phyloP scores from a whole-genome alignment of 2,888 invertebrate species.

The Sphaerophoria rueppellii region DNA sequence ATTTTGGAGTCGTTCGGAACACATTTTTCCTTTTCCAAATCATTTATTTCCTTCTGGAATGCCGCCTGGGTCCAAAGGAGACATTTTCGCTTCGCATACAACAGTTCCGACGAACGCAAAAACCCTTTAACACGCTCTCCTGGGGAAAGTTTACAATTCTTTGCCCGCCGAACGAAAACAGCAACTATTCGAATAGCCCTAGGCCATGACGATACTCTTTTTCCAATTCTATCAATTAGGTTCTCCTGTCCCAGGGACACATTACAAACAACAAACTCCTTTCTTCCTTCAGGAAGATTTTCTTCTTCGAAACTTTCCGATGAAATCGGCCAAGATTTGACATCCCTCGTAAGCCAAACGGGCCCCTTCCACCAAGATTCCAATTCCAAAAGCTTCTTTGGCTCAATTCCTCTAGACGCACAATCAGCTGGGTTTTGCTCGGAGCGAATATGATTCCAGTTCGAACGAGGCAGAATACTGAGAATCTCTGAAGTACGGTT shows the following conservation, averaged over 20 bases:
- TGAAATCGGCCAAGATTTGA: neutral
- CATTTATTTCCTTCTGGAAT: too few relatives aligned
- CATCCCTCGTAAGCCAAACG: slow-evolving; percentile 8
- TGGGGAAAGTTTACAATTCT: too few relatives aligned
- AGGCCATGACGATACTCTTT: neutral
- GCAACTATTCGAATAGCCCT: neutral
- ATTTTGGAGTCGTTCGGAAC: too few relatives aligned
- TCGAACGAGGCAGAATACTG: slow-evolving; percentile 16
- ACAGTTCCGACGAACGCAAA: too few relatives aligned
- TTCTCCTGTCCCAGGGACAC: neutral
- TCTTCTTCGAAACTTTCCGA: neutral
- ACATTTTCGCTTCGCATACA: too few relatives aligned
- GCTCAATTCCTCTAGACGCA: slow-evolving; percentile 61
- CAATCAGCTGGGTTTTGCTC: slow-evolving; percentile 69
- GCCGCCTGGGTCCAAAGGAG: too few relatives aligned
- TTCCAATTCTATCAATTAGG: neutral
- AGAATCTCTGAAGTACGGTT: slow-evolving; percentile 72
- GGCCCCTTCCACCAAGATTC: slow-evolving; percentile 22
- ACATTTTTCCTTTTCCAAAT: too few relatives aligned
- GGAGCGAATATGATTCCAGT: slow-evolving; percentile 13
- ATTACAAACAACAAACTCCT: neutral
- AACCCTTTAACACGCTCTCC: too few relatives aligned
- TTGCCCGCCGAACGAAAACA: neutral
- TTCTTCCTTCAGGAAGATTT: slow-evolving; percentile 9
- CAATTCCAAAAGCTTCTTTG: slow-evolving; percentile 49